phyloP scores from a whole-genome alignment of 2,797 vertebrate genomes.

The Squalus acanthias region DNA sequence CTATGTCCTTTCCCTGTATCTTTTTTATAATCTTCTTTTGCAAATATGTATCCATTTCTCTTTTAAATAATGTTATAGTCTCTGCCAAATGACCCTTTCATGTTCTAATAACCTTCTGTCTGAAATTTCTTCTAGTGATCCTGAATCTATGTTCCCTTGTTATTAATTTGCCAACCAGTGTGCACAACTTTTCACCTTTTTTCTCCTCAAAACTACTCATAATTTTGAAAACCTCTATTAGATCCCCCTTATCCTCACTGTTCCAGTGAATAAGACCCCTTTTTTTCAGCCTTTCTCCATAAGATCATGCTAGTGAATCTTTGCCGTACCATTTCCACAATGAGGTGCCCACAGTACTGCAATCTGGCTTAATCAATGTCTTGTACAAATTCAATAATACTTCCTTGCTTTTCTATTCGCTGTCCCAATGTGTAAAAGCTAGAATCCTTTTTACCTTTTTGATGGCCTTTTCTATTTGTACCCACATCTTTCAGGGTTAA shows the following conservation, averaged over 20 bases:
- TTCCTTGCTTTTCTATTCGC: background rate
- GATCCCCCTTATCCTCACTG: background rate
- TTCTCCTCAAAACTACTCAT: background rate
- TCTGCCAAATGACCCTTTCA: background rate
- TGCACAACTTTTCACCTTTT: background rate
- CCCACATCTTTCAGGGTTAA: background rate
- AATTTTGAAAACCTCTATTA: background rate
- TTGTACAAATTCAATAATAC: background rate
- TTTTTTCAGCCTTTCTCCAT: background rate
- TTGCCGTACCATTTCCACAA: background rate
- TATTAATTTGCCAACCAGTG: background rate
- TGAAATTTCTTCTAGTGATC: background rate
- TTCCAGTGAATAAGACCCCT: background rate
- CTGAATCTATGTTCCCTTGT: background rate
- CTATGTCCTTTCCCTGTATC: background rate
- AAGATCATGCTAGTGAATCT: background rate
- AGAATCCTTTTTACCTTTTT: background rate
- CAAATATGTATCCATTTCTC: no score
- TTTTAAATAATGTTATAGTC: background rate
- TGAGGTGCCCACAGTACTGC: background rate
- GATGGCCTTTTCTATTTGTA: background rate
- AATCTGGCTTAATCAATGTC: background rate
- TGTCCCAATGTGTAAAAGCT: background rate
- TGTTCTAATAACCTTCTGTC: background rate
- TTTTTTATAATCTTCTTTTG: background rate